Percentiles rank a stretch among this genome's conserved stretches.
phyloP scores from a whole-genome alignment of 2,888 invertebrate species.

The Catonia carolina region DNA sequence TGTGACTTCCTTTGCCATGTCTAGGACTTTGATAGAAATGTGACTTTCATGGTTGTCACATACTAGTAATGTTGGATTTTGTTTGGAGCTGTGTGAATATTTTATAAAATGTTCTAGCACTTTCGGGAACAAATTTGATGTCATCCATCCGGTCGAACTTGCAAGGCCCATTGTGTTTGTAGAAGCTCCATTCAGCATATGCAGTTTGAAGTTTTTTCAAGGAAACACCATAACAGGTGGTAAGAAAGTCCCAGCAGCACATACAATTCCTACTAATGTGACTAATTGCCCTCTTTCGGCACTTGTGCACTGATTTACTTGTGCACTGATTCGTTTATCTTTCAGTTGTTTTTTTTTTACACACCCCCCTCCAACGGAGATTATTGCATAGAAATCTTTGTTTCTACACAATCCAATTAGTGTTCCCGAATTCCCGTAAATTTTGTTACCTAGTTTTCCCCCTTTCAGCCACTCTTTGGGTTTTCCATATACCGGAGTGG shows the following conservation, averaged over 20 bases:
- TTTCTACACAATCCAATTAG: too few relatives aligned
- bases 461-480: too few relatives aligned
- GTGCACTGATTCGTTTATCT: too few relatives aligned
- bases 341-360: too few relatives aligned
- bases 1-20: neutral
- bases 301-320: slow-evolving; percentile 38
- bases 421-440: too few relatives aligned
- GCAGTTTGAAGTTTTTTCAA: slow-evolving; percentile 36
- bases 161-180: slow-evolving; percentile 39
- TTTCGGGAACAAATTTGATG: slow-evolving; percentile 37
- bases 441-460: too few relatives aligned
- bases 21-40: neutral
- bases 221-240: slow-evolving; percentile 40
- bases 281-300: slow-evolving; percentile 39
- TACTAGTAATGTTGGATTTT: neutral
- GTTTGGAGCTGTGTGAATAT: neutral
- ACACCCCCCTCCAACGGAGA: too few relatives aligned
- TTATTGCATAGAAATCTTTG: too few relatives aligned
- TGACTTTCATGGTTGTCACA: slow-evolving; percentile 7
- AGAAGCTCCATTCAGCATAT: slow-evolving; percentile 39
- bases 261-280: slow-evolving; percentile 38
- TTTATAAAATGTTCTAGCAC: slow-evolving; percentile 40
- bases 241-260: slow-evolving; percentile 36
- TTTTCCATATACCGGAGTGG: too few relatives aligned
- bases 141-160: slow-evolving; percentile 41